Conservation (phyloP, 2,888 invertebrate species). For the Xestia xanthographa region DNA sequence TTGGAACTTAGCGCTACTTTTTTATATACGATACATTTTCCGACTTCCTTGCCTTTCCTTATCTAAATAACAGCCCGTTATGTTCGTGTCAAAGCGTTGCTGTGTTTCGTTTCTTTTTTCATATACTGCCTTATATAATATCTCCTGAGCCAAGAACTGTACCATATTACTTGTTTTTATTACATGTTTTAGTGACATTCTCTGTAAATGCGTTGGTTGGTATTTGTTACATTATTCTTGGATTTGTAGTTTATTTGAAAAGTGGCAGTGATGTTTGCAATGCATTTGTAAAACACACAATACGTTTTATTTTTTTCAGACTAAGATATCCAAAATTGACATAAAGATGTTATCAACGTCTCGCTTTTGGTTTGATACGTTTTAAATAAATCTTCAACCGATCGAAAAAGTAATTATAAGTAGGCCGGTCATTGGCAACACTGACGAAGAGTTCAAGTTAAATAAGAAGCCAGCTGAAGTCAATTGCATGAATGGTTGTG, state of each 20-base stretch:
- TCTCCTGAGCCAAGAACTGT: constrained; percentile 12
- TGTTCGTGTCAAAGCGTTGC: constrained; percentile 41
- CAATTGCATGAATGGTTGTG: too few species aligned
- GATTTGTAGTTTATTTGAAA: not conserved
- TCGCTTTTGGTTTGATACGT: not conserved
- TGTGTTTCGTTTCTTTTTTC: constrained; percentile 39
- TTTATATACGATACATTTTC: constrained; percentile 3
- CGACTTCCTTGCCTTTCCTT: constrained; percentile 25
- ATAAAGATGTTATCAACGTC: not conserved
- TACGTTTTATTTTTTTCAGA: too few species aligned
- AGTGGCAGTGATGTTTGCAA: not conserved
- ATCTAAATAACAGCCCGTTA: constrained; percentile 52
- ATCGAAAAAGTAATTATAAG: not conserved
- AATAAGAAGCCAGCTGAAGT: not conserved
- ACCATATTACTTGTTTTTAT: constrained; percentile 18
- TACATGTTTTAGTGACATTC: constrained; percentile 20
- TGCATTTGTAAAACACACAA: not conserved
- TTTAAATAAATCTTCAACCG: not conserved
- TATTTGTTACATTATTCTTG: constrained; percentile 18
- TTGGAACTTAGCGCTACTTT: not conserved
- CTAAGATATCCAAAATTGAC: too few species aligned
- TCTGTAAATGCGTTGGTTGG: constrained; percentile 6
- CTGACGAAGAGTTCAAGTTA: not conserved
- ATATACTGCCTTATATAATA: constrained; percentile 35
- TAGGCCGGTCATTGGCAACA: not conserved